These are phyloP conservation scores for Podargus strigoides DNA, from an alignment of 2,797 vertebrate genomes.

Conservation along the genomic window DNA sequence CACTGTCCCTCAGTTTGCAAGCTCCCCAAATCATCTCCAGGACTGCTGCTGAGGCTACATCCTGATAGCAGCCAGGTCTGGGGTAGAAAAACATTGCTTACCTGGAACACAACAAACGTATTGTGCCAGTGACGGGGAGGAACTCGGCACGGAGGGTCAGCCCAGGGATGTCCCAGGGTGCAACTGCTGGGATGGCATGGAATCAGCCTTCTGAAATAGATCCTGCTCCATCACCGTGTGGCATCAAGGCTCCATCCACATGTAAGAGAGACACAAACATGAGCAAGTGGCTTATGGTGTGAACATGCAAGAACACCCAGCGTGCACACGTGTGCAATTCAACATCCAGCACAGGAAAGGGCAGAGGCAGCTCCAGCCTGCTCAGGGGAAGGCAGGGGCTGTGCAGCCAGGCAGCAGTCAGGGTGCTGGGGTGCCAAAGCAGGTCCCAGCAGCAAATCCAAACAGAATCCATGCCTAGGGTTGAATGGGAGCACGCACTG, in stretches of 20 bases:
- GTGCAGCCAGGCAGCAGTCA: accelerated
- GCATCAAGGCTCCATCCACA: background rate
- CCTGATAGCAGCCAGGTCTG: background rate
- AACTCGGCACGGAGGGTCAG: background rate
- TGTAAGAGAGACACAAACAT: background rate
- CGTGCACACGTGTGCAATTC: accelerated
- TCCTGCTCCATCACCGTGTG: background rate
- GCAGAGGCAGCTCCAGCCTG: background rate
- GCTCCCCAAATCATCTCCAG: background rate
- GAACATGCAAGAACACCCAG: background rate
- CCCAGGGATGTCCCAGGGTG: background rate
- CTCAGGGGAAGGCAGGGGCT: background rate
- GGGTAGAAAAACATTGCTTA: background rate
- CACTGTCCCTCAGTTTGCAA: accelerated
- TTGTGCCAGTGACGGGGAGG: background rate
- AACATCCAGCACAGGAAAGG: background rate
- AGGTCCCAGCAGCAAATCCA: background rate
- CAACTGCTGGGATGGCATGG: accelerated
- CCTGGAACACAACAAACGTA: background rate
- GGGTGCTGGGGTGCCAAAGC: background rate
- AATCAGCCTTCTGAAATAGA: background rate
- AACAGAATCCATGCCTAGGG: background rate
- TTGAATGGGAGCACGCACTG: accelerated
- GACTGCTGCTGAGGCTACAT: background rate
- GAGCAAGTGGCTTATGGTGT: background rate